phyloP scores from a whole-genome alignment of 1,140 invertebrate genomes.

The Gryllus bimaculatus region DNA sequence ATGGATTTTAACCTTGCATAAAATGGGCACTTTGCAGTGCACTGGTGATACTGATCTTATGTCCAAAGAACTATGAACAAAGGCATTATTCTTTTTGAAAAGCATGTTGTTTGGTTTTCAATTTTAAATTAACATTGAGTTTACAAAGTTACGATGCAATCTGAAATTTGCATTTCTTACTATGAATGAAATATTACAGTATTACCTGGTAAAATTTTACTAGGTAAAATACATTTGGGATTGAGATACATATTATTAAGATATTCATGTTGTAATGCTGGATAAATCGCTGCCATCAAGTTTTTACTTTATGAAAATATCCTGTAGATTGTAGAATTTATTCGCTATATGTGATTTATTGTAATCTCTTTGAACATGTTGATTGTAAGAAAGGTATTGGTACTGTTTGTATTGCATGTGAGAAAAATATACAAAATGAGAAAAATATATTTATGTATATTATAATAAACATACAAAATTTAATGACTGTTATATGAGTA shows the following conservation, averaged over 20 bases:
- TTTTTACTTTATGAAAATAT: background rate
- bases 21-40: background rate
- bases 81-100: too few relatives aligned
- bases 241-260: background rate
- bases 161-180: too few relatives aligned
- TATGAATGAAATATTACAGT: too few relatives aligned
- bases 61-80: too few relatives aligned
- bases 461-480: background rate
- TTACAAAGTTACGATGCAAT: too few relatives aligned
- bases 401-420: background rate
- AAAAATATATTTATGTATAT: constrained; percentile 2
- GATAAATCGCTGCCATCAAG: background rate
- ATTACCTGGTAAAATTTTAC: too few relatives aligned
- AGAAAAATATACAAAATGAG: background rate
- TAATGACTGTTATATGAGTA: background rate
- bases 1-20: background rate
- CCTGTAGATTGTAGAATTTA: background rate
- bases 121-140: too few relatives aligned
- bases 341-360: background rate
- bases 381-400: background rate
- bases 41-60: background rate
- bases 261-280: background rate
- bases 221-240: background rate
- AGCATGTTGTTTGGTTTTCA: too few relatives aligned
- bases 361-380: background rate